Conservation (phyloP, 1,140 invertebrate species). For the Hormaphis cornu region DNA sequence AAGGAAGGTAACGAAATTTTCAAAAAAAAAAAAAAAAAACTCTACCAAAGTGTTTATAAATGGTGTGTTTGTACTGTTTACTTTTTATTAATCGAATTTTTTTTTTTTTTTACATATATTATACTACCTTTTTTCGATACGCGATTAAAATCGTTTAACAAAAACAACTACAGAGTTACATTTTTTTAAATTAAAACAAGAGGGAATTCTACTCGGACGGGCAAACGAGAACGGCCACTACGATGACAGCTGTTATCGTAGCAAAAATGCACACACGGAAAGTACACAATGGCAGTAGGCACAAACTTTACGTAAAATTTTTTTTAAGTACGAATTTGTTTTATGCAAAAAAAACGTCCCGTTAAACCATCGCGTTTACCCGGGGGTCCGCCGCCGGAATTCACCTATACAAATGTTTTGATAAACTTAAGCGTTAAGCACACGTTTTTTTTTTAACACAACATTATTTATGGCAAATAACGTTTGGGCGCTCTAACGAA, state of each 20-base stretch:
- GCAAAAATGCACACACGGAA: neutral
- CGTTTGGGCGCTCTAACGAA: too few relatives aligned
- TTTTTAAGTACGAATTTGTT: too few relatives aligned
- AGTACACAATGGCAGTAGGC: neutral
- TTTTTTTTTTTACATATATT: neutral
- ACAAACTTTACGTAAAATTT: neutral
- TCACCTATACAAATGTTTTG: too few relatives aligned
- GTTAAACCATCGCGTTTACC: too few relatives aligned
- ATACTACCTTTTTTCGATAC: neutral
- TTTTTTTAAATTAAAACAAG: neutral
- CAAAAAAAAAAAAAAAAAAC: neutral
- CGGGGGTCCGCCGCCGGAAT: too few relatives aligned
- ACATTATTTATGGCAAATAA: too few relatives aligned
- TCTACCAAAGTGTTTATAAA: neutral
- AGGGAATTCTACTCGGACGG: constrained; percentile 10
- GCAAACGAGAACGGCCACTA: neutral
- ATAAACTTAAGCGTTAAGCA: too few relatives aligned
- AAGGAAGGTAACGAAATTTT: neutral
- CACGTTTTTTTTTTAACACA: too few relatives aligned
- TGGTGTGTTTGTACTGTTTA: neutral
- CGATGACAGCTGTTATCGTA: neutral
- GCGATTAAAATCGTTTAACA: neutral
- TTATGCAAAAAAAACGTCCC: neutral
- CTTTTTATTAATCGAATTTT: neutral
- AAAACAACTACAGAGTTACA: neutral